These are phyloP conservation scores for Tryphoninae sp. DNA, from an alignment of 2,888 invertebrate genomes.

Conservation along the genomic window DNA sequence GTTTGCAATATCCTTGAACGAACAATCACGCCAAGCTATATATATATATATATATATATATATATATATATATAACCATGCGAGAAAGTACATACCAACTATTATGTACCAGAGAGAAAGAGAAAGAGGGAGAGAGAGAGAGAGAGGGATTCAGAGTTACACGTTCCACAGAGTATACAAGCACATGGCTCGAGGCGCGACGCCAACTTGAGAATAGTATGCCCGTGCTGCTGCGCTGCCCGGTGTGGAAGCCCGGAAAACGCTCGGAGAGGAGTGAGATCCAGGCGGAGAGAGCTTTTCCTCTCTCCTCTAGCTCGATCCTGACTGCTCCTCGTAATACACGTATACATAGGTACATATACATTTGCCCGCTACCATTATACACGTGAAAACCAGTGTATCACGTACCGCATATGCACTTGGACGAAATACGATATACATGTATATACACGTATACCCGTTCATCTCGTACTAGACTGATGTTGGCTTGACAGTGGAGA, in stretches of 20 bases:
- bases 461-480: constrained; percentile 24
- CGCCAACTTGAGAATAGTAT: constrained; percentile 68
- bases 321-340: constrained; percentile 41
- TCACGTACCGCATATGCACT: constrained; percentile 40
- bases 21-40: background rate
- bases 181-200: constrained; percentile 61
- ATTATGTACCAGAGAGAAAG: background rate
- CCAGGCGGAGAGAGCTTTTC: constrained; percentile 64
- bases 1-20: background rate
- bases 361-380: constrained; percentile 30
- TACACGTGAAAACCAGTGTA: constrained; percentile 47
- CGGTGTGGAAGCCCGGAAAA: constrained; percentile 61
- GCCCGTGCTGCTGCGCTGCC: constrained; percentile 51
- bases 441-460: constrained; percentile 12
- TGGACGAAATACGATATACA: constrained; percentile 12
- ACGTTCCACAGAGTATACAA: constrained; percentile 8
- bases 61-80: background rate
- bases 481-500: constrained; percentile 55
- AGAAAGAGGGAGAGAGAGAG: background rate
- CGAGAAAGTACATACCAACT: constrained; percentile 1
- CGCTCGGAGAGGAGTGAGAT: constrained; percentile 55
- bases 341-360: constrained; percentile 48
- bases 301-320: constrained; percentile 60
- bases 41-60: background rate
- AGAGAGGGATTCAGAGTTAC: background rate